phyloP scores from a whole-genome alignment of 2,797 vertebrate species.

The Bradypodion pumilum region DNA sequence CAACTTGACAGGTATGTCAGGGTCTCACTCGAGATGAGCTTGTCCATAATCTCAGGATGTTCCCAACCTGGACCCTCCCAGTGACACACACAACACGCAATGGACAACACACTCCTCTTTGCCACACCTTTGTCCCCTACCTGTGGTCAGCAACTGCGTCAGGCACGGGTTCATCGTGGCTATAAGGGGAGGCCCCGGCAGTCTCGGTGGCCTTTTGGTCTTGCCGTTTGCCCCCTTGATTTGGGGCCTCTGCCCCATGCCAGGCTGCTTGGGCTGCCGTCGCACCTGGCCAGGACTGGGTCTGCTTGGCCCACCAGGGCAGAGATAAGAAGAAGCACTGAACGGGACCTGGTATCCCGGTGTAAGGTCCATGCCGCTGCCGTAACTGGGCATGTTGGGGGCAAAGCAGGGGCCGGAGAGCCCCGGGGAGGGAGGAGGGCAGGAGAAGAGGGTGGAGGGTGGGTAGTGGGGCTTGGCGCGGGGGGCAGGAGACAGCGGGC shows the following conservation, averaged over 20 bases:
- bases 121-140: conserved; percentile 25
- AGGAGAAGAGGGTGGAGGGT: conserved; percentile 70
- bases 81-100: too few relatives aligned
- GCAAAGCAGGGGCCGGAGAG: conserved; percentile 54
- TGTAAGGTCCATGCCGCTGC: conserved; percentile 38
- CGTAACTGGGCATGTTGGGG: conserved; percentile 47
- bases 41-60: background rate
- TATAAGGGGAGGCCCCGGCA: background rate
- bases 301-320: conserved; percentile 32
- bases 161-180: conserved; percentile 75
- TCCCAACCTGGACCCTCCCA: too few relatives aligned
- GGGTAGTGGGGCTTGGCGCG: conserved; percentile 79
- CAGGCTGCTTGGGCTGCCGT: conserved; percentile 55
- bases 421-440: conserved; percentile 67
- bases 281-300: conserved; percentile 74
- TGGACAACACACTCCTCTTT: background rate
- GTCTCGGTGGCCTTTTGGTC: conserved; percentile 33
- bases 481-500: conserved; percentile 63
- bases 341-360: conserved; percentile 46
- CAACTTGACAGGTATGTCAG: too few relatives aligned
- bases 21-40: too few relatives aligned
- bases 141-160: conserved; percentile 81
- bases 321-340: conserved; percentile 59
- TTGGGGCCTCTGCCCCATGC: conserved; percentile 67
- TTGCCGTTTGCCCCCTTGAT: conserved; percentile 69